Percentiles rank a stretch among this genome's conserved stretches.
Evolutionary conservation across 2,113 vertebrate genomes (phyloP).

Genomic region (Nannospalax galili): DNA sequence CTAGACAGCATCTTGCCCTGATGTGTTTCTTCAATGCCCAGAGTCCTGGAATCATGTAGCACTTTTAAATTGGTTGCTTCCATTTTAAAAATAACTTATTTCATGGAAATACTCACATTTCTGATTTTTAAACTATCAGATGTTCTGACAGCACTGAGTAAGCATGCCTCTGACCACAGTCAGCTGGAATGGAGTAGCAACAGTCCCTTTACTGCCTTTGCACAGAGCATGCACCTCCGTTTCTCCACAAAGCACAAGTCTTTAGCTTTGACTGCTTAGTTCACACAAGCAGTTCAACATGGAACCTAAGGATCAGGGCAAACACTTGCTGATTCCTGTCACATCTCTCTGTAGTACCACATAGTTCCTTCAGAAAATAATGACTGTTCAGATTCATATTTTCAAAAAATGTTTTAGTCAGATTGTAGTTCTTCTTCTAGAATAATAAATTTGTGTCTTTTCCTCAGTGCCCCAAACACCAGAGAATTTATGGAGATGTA

Average conservation of each 20-base stretch:
- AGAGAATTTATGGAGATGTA: not conserved
- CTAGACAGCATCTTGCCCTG: not conserved
- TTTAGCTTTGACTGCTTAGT: not conserved
- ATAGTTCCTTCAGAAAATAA: constrained; percentile 1
- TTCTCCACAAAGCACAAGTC: not conserved
- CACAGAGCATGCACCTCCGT: accelerated
- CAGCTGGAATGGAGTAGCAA: not conserved
- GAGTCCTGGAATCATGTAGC: not conserved
- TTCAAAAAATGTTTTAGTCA: constrained; percentile 12
- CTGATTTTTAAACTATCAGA: not conserved
- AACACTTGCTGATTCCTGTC: constrained; percentile 17
- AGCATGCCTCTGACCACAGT: not conserved
- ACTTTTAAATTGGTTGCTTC: constrained; percentile 18
- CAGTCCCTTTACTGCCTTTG: not conserved
- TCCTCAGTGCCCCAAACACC: not conserved
- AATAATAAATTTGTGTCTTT: not conserved
- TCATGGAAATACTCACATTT: constrained; percentile 29
- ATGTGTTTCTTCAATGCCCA: not conserved
- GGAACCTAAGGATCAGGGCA: not conserved
- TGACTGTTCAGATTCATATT: not conserved
- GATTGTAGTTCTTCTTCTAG: not conserved
- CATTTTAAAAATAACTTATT: constrained; percentile 28
- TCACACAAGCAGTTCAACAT: not conserved
- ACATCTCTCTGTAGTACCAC: not conserved
- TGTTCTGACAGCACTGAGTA: not conserved